phyloP scores from a whole-genome alignment of 2,113 vertebrate genomes.

The Rhinichthys klamathensis region DNA sequence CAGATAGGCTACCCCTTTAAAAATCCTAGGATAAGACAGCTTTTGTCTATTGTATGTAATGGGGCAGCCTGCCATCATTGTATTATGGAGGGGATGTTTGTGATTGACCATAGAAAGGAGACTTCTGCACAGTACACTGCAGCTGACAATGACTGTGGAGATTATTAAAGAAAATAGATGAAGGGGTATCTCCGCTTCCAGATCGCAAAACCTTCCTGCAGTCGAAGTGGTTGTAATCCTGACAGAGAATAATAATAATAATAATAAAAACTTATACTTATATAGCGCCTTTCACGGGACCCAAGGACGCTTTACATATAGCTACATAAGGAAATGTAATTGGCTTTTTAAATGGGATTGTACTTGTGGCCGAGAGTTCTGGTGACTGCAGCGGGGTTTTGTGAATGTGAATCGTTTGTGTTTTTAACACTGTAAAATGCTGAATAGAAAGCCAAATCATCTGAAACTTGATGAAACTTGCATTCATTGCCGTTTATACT shows the following conservation, averaged over 20 bases:
- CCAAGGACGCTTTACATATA: too few relatives aligned
- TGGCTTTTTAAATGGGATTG: neutral
- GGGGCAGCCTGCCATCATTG: neutral
- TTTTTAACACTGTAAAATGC: neutral
- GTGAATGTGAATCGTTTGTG: neutral
- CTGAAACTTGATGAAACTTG: neutral
- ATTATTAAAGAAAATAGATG: neutral
- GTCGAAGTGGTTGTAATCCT: too few relatives aligned
- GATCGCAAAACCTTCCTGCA: neutral
- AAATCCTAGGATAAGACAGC: conserved; percentile 59
- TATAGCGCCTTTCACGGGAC: too few relatives aligned
- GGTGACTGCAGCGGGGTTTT: neutral
- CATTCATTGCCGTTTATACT: neutral
- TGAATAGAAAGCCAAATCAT: conserved; percentile 1
- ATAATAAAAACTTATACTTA: too few relatives aligned
- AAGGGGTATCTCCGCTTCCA: neutral
- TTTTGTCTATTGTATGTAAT: conserved; percentile 56
- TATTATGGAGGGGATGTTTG: neutral
- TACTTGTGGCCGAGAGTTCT: neutral
- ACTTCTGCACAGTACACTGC: neutral
- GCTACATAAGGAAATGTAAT: too few relatives aligned
- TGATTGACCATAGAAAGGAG: neutral
- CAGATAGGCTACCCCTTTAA: conserved; percentile 59
- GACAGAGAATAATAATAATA: too few relatives aligned
- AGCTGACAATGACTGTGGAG: neutral